Conservation (phyloP, 2,113 vertebrate genomes). For the Equus przewalskii region DNA sequence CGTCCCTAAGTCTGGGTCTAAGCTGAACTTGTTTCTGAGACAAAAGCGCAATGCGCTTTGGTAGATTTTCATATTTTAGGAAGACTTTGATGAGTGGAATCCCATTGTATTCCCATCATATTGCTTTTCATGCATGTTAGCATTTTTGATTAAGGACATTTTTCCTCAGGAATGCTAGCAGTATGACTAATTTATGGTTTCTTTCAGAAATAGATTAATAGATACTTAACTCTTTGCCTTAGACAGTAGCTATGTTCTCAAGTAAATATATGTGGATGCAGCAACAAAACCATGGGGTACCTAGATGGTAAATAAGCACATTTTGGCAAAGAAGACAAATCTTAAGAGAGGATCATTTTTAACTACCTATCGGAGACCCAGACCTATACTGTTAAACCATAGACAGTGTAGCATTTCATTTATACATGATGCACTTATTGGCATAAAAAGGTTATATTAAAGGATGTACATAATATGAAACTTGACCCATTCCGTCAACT, state of each 20-base stretch:
- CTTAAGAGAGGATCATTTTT: constrained; percentile 44
- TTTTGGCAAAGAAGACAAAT: constrained; percentile 44
- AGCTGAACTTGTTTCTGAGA: neutral
- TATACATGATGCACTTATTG: neutral
- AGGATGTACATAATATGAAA: constrained; percentile 38
- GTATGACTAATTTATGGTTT: constrained; percentile 2
- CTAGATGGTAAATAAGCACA: neutral
- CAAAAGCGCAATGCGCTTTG: neutral
- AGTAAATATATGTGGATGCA: neutral
- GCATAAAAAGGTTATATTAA: constrained; percentile 35
- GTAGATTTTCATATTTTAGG: neutral
- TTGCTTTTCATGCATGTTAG: neutral
- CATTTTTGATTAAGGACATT: neutral
- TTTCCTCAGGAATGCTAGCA: constrained; percentile 22
- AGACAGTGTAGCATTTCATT: constrained; percentile 60
- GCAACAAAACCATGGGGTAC: neutral
- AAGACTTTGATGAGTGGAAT: neutral
- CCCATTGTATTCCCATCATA: neutral
- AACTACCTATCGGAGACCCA: constrained; percentile 55
- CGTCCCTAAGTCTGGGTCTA: neutral
- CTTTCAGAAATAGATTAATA: constrained; percentile 39
- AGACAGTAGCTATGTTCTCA: neutral
- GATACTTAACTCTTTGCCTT: neutral
- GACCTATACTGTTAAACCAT: neutral
- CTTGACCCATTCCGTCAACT: constrained; percentile 52